Conservation (phyloP, 2,113 vertebrate species). For the Dicerorhinus sumatrensis region DNA sequence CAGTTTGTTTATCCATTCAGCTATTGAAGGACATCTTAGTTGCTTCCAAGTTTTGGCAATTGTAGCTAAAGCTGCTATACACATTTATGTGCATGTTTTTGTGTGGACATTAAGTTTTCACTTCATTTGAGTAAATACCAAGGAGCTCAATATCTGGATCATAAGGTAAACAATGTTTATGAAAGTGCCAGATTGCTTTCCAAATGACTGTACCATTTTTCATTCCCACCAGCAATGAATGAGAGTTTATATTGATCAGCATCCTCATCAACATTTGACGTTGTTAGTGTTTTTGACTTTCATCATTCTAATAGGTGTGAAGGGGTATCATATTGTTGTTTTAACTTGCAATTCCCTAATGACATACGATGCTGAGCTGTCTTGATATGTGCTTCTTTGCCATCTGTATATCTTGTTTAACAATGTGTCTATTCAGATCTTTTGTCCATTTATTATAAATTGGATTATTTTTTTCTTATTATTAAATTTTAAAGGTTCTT, state of each 20-base stretch:
- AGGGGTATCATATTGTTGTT: not conserved
- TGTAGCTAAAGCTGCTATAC: not conserved
- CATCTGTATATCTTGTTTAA: no score
- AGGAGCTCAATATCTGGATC: not conserved
- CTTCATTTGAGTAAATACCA: not conserved
- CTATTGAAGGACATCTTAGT: no score
- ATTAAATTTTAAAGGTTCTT: no score
- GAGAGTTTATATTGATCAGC: not conserved
- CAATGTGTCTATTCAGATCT: no score
- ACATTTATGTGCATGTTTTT: not conserved
- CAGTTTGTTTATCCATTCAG: no score
- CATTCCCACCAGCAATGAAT: not conserved
- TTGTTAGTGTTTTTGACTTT: not conserved
- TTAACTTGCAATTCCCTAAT: not conserved
- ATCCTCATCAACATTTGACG: not conserved
- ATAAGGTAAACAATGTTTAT: not conserved
- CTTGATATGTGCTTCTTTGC: no score
- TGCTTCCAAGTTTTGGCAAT: not conserved
- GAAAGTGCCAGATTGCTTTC: not conserved
- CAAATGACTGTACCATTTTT: not conserved
- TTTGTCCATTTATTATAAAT: no score
- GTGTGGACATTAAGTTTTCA: not conserved
- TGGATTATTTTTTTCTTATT: no score
- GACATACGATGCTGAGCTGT: no score
- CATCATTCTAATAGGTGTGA: not conserved